These are phyloP conservation scores for Acanthosepion pharaonis DNA, from an alignment of 2,888 invertebrate species.

Conservation along the genomic window DNA sequence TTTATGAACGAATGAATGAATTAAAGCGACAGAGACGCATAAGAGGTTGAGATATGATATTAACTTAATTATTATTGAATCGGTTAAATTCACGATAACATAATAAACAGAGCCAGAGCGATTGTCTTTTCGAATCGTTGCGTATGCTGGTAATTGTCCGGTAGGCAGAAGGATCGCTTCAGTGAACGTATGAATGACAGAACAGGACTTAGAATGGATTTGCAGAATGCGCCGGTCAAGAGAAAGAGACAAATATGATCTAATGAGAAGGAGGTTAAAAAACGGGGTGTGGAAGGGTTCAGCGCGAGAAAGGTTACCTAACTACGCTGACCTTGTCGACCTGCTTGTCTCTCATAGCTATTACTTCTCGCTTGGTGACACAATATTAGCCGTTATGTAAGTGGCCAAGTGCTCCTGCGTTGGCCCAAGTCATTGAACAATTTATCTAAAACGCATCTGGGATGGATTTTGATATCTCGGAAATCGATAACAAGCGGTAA, in stretches of 20 bases:
- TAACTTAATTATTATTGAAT: conserved; percentile 1
- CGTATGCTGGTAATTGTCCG: background rate
- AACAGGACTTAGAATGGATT: background rate
- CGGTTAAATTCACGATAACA: background rate
- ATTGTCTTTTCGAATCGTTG: background rate
- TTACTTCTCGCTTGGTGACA: conserved; percentile 21
- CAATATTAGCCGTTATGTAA: background rate
- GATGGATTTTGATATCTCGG: background rate
- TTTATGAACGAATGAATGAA: background rate
- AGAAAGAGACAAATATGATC: background rate
- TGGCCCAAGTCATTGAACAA: conserved; percentile 6
- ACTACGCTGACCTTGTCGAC: background rate
- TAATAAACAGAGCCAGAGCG: background rate
- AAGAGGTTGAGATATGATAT: background rate
- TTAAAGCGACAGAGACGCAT: background rate
- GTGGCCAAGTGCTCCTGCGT: background rate
- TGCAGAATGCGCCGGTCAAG: background rate
- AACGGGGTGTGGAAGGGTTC: background rate
- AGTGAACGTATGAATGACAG: background rate
- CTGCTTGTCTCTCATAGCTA: background rate
- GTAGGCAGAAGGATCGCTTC: background rate
- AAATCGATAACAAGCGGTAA: background rate
- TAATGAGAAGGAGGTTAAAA: background rate
- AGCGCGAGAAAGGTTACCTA: background rate
- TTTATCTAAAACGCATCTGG: conserved; percentile 12